Conservation (phyloP, 2,113 vertebrate species). For the Pomatorhinus ruficollis region DNA sequence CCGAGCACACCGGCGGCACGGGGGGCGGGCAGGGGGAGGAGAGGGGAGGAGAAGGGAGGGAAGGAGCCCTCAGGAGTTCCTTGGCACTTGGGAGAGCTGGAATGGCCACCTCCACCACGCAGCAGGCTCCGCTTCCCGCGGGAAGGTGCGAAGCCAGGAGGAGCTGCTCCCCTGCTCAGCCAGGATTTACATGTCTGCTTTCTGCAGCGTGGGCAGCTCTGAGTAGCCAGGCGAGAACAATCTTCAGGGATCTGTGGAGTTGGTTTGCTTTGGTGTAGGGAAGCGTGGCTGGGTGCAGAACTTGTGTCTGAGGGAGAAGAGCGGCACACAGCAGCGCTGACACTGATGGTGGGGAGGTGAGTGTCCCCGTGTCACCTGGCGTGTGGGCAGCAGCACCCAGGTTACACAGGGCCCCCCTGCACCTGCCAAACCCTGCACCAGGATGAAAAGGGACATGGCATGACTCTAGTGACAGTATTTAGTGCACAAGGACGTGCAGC, state of each 20-base stretch:
- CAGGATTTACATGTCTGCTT: accelerated
- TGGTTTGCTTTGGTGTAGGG: neutral
- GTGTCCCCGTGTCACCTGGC: accelerated
- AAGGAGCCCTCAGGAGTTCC: neutral
- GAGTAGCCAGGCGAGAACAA: accelerated
- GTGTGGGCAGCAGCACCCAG: accelerated
- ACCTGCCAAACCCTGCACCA: neutral
- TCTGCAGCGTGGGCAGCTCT: neutral
- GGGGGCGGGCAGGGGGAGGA: neutral
- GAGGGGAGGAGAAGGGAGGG: neutral
- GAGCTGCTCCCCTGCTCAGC: neutral
- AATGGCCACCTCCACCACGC: accelerated
- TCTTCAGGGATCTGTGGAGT: accelerated
- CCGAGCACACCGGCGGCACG: neutral
- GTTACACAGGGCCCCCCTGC: accelerated
- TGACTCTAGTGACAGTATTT: neutral
- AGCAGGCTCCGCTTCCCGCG: accelerated
- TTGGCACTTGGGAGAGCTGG: accelerated
- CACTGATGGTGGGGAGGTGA: neutral
- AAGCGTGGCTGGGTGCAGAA: neutral
- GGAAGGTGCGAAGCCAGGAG: neutral
- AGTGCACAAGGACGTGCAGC: no score
- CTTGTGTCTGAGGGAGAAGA: neutral
- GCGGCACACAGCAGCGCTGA: accelerated
- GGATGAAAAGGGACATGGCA: accelerated